These are phyloP conservation scores for Pantelozetes paolii DNA, from an alignment of 2,888 invertebrate species.

Conservation along the genomic window DNA sequence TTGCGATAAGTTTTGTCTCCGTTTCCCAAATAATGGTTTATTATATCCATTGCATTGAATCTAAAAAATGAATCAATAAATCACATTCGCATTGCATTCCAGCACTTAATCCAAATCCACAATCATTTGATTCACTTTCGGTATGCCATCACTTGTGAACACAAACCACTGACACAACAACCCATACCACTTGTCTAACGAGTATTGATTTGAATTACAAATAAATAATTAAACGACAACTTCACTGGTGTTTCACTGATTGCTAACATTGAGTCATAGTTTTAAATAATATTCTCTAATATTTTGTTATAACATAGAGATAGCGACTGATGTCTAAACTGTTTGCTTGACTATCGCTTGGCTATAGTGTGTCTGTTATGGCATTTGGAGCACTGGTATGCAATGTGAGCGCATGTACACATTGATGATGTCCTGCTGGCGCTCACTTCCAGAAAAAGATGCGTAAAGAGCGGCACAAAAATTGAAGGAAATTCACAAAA, in stretches of 20 bases:
- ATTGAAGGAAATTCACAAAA: constrained; percentile 20
- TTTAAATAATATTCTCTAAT: constrained; percentile 6
- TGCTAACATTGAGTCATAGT: background rate
- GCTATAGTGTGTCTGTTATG: background rate
- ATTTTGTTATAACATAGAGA: constrained; percentile 1
- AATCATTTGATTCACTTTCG: background rate
- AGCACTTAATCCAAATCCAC: background rate
- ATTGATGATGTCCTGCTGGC: constrained; percentile 27
- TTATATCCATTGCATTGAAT: too few relatives aligned
- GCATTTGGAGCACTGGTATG: background rate
- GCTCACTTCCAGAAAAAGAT: constrained; percentile 25
- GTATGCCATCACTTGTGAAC: background rate
- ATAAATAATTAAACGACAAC: background rate
- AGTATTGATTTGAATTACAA: background rate
- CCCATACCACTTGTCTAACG: background rate
- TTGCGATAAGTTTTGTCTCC: too few relatives aligned
- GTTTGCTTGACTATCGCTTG: background rate
- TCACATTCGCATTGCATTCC: background rate
- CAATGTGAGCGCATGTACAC: constrained; percentile 26
- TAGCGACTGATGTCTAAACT: constrained; percentile 15
- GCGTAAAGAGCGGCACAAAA: constrained; percentile 2
- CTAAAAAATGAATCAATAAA: background rate
- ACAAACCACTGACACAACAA: background rate
- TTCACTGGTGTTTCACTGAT: constrained; percentile 9
- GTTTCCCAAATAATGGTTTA: too few relatives aligned